Evolutionary conservation across 2,113 vertebrate species (phyloP).

Genomic region (Stomatorhinus ivindoensis): DNA sequence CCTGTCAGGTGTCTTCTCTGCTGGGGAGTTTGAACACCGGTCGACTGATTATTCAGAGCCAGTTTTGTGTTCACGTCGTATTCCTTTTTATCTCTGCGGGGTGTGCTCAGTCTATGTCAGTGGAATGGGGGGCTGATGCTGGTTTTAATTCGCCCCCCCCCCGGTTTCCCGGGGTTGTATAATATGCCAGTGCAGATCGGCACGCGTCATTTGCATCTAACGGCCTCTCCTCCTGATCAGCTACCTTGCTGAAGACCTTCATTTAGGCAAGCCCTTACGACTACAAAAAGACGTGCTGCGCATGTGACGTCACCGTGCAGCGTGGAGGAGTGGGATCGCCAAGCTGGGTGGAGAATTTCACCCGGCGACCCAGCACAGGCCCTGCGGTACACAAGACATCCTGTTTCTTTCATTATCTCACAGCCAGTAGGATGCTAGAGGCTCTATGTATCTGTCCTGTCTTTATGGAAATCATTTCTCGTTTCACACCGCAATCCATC

Average conservation of each 20-base stretch:
- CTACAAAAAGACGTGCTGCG: background rate
- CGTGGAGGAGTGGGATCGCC: background rate
- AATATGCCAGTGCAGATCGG: background rate
- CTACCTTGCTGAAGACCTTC: background rate
- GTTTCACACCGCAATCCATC: background rate
- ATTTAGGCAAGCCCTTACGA: background rate
- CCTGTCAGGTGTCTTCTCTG: conserved; percentile 45
- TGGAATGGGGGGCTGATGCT: background rate
- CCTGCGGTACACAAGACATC: background rate
- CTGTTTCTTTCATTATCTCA: conserved; percentile 11
- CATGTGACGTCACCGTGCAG: background rate
- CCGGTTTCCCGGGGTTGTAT: background rate
- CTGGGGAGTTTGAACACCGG: conserved; percentile 15
- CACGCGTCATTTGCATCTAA: conserved; percentile 6
- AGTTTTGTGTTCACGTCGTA: background rate
- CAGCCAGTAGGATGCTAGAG: background rate
- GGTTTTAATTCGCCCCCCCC: conserved; percentile 18
- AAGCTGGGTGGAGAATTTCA: background rate
- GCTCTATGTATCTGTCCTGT: background rate
- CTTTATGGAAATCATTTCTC: background rate
- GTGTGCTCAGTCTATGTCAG: conserved; percentile 4
- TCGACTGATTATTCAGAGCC: conserved; percentile 33
- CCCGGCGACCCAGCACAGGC: background rate
- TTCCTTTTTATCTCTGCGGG: conserved; percentile 15
- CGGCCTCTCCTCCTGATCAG: background rate